Evolutionary conservation across 2,797 vertebrate genomes (phyloP), one percentile per base, ranked within the genome.

Genomic region (Falco biarmicus): DNA sequence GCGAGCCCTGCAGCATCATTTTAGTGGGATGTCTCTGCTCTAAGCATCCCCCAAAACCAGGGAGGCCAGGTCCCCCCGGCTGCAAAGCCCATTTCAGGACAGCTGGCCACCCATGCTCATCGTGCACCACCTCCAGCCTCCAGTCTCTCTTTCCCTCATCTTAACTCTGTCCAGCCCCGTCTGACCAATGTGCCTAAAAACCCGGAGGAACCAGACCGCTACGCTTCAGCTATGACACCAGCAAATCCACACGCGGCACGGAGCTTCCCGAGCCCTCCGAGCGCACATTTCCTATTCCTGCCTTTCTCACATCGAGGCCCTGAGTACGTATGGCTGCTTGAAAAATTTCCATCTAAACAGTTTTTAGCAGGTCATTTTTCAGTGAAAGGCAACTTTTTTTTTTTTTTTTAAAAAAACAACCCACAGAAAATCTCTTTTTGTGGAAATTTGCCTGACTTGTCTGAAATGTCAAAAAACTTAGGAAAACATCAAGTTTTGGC

Each of bases 321-420:
- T 32, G 69, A 59, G 41, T 47, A 19, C 0, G 37, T 47, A 17
- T 0, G 0, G 73, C 66, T 53, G 59, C 51, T 87, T 54, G 83
- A 94, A 95, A 89, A 79, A 77, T 59, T 76, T 84, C 65, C 47
- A 86, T 59, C 63, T 57, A 41, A 94, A 68, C 43, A 65, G 47
- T 50, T 91, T 13, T 5, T 66, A 93, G 48, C 78, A 90, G 78
- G 65, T 77, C 34, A 87, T 90, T 95, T 90, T 92, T 93, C 89
- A 92, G 74, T 48, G 25, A 76, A 93, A 66, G 59, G 75, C 34
- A 89, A 65, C 15, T 76, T 54, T 54, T 17, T 28, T 28, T 21
- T 16, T 25, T 14, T 43, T 43, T 41, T 41, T 41, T 13, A 29
- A 41, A 43, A 61, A n/a, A 25, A 77, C 50, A 24, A 53, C 48